Conservation (phyloP, 2,888 invertebrate genomes). For the Julus scanicus region DNA sequence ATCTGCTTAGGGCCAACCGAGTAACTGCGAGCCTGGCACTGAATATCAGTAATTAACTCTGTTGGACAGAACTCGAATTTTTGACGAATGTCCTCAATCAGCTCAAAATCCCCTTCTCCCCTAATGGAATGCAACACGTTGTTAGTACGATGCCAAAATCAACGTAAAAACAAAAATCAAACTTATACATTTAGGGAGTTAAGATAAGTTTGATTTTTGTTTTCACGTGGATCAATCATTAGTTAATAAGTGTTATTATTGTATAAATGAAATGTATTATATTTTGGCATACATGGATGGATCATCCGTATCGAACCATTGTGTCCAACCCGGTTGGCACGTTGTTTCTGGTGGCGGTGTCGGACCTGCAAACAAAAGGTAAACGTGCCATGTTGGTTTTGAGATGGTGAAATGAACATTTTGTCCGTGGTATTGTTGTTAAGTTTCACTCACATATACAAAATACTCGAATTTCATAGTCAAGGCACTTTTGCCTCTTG, state of each 20-base stretch:
- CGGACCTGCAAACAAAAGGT: slow-evolving; percentile 46
- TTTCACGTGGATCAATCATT: not conserved
- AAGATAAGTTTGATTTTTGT: not conserved
- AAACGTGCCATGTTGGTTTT: not conserved
- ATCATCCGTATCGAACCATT: slow-evolving; percentile 64
- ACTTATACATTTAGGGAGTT: too few relatives aligned
- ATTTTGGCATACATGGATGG: slow-evolving; percentile 49
- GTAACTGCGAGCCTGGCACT: slow-evolving; percentile 61
- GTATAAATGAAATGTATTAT: not conserved
- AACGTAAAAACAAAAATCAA: too few relatives aligned
- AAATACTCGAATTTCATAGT: slow-evolving; percentile 84
- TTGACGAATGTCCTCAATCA: slow-evolving; percentile 60
- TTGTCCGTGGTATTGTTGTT: not conserved
- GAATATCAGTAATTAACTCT: slow-evolving; percentile 61
- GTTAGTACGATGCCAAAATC: too few relatives aligned
- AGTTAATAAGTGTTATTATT: not conserved
- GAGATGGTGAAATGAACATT: not conserved
- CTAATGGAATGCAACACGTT: slow-evolving; percentile 29
- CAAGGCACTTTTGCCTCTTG: slow-evolving; percentile 71
- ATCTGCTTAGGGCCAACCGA: slow-evolving; percentile 50
- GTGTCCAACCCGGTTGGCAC: slow-evolving; percentile 65
- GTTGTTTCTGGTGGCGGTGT: slow-evolving; percentile 40
- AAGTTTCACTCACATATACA: slow-evolving; percentile 68
- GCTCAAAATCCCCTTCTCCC: slow-evolving; percentile 62
- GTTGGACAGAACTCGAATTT: slow-evolving; percentile 61